phyloP scores from a whole-genome alignment of 37 sponge, comb jelly and placozoan genomes.

The Diacarnus erythraeanus region DNA sequence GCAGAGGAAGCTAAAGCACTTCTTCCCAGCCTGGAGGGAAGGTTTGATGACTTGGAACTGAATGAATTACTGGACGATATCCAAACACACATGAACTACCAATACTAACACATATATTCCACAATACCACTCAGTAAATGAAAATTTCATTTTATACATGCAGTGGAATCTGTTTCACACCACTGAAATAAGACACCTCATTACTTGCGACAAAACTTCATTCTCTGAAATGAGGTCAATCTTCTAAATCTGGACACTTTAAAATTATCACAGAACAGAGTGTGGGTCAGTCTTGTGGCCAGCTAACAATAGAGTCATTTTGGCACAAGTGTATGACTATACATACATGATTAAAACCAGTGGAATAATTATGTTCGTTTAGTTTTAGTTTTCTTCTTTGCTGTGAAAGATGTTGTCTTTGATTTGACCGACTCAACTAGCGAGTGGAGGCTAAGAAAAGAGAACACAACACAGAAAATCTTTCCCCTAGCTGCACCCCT shows the following conservation, averaged over 20 bases:
- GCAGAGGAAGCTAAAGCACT: conserved; percentile 93
- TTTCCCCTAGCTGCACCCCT: neutral
- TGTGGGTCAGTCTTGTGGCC: too few species aligned
- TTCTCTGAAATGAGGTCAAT: too few species aligned
- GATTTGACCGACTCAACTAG: conserved; percentile 41
- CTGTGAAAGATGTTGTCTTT: conserved; percentile 22
- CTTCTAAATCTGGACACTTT: too few species aligned
- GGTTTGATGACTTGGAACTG: conserved; percentile 88
- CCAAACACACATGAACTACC: conserved; percentile 86
- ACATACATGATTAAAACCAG: neutral
- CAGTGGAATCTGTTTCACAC: too few species aligned
- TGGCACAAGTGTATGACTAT: too few species aligned
- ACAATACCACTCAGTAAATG: too few species aligned
- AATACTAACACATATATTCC: too few species aligned
- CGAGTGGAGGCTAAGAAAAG: neutral
- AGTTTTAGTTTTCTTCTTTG: neutral
- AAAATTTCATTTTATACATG: too few species aligned
- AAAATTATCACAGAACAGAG: too few species aligned
- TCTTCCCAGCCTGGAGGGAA: conserved; percentile 83
- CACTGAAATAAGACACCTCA: too few species aligned
- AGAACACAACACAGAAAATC: neutral
- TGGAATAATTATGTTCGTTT: neutral
- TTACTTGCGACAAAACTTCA: too few species aligned
- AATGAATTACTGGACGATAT: conserved; percentile 91
- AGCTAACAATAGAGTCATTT: too few species aligned